phyloP scores from a whole-genome alignment of 2,113 vertebrate genomes.

The Carassius carassius region DNA sequence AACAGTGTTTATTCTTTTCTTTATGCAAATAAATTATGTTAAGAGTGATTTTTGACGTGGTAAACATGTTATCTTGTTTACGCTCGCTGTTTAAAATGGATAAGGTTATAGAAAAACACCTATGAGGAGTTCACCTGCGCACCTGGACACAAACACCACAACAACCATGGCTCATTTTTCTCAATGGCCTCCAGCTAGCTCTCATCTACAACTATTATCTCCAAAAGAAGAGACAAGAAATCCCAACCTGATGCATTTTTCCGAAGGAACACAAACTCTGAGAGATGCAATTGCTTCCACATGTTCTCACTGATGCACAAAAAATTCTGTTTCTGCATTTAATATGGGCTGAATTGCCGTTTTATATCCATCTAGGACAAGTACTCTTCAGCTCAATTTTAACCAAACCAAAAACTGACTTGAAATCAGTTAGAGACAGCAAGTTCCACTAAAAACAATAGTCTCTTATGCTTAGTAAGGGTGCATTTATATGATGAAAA shows the following conservation, averaged over 20 bases:
- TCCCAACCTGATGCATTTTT: not conserved
- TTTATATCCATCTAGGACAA: no score
- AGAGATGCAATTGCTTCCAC: slow-evolving; percentile 31
- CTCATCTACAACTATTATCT: slow-evolving; percentile 30
- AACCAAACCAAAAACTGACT: no score
- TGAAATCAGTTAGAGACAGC: no score
- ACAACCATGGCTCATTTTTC: not conserved
- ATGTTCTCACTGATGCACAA: slow-evolving; percentile 11
- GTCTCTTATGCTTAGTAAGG: no score
- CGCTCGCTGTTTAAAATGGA: not conserved
- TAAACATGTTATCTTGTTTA: not conserved
- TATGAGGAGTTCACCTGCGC: not conserved
- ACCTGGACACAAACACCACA: not conserved
- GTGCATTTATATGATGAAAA: no score
- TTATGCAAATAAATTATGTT: slow-evolving; percentile 59
- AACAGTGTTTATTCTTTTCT: slow-evolving; percentile 59
- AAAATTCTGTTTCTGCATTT: not conserved
- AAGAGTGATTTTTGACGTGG: slow-evolving; percentile 18
- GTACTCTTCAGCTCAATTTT: no score
- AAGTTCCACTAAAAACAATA: no score
- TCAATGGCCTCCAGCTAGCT: not conserved
- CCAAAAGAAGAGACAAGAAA: not conserved
- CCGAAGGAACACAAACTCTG: slow-evolving; percentile 38
- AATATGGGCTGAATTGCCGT: not conserved
- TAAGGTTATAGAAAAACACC: not conserved